Evolutionary conservation across 2,113 vertebrate species (phyloP).

Genomic region (Saguinus imperator): DNA sequence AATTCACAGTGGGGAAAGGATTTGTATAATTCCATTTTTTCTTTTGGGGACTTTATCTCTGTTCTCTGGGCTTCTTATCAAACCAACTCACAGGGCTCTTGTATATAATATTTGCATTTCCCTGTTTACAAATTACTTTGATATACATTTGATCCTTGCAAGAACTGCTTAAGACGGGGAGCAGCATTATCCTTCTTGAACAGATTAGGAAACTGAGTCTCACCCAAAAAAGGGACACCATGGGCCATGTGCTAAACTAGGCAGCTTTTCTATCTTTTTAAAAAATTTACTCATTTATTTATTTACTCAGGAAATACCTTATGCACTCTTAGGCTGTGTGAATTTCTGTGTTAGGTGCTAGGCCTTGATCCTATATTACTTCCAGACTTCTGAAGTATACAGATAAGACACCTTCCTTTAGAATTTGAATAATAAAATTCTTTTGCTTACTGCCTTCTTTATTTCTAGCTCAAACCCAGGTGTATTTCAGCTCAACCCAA

Average conservation of each 20-base stretch:
- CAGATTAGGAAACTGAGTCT: slow-evolving; percentile 28
- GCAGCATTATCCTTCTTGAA: not conserved
- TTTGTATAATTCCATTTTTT: slow-evolving; percentile 59
- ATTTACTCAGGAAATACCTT: not conserved
- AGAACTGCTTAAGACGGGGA: not conserved
- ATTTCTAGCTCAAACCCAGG: not conserved
- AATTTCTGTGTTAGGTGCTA: not conserved
- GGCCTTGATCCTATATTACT: not conserved
- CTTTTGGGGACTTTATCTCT: slow-evolving; percentile 23
- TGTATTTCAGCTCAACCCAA: not conserved
- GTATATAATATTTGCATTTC: slow-evolving; percentile 40
- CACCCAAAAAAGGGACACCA: not conserved
- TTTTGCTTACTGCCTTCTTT: not conserved
- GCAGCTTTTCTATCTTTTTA: not conserved
- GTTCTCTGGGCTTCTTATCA: slow-evolving; percentile 60
- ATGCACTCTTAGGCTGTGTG: not conserved
- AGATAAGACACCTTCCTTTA: not conserved
- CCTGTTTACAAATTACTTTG: slow-evolving; percentile 38
- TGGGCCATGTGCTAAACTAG: not conserved
- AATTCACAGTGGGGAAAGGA: slow-evolving; percentile 51
- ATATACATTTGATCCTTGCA: slow-evolving; percentile 20
- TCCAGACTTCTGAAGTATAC: not conserved
- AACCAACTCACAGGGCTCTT: slow-evolving; percentile 16
- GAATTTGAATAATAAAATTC: not conserved
- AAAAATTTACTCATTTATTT: slow-evolving; percentile 11